phyloP scores from a whole-genome alignment of 2,888 invertebrate genomes.

The Metacarcinus magister region DNA sequence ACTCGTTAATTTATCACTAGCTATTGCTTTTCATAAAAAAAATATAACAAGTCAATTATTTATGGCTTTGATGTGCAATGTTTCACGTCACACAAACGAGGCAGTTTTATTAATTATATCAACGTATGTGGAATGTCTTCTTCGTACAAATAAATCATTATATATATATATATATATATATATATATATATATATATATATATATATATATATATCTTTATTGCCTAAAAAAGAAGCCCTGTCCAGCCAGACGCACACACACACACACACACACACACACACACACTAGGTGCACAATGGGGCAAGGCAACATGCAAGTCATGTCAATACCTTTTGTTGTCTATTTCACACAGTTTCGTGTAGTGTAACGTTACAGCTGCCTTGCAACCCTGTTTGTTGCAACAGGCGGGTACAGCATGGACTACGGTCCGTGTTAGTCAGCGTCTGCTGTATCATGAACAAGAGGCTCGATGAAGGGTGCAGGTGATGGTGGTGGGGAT shows the following conservation, averaged over 20 bases:
- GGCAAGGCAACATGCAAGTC: background rate
- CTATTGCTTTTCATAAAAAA: background rate
- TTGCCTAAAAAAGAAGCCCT: no score
- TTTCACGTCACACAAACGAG: background rate
- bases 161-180: background rate
- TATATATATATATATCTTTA: constrained; percentile 1
- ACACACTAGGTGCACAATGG: background rate
- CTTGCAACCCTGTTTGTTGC: background rate
- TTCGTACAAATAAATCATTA: background rate
- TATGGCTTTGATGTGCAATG: background rate
- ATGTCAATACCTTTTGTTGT: background rate
- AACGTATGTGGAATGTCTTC: background rate
- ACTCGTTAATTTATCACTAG: background rate
- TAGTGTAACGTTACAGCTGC: background rate
- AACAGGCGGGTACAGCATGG: background rate
- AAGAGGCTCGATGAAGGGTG: background rate
- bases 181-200: constrained; percentile 26
- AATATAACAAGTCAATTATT: background rate
- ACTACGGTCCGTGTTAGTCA: background rate
- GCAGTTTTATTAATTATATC: background rate
- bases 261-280: no score
- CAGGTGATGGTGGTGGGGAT: background rate
- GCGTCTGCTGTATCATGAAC: background rate
- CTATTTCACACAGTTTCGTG: background rate
- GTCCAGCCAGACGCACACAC: no score